Conservation (phyloP, 2,888 invertebrate genomes). For the Bruchidius siliquastri region DNA sequence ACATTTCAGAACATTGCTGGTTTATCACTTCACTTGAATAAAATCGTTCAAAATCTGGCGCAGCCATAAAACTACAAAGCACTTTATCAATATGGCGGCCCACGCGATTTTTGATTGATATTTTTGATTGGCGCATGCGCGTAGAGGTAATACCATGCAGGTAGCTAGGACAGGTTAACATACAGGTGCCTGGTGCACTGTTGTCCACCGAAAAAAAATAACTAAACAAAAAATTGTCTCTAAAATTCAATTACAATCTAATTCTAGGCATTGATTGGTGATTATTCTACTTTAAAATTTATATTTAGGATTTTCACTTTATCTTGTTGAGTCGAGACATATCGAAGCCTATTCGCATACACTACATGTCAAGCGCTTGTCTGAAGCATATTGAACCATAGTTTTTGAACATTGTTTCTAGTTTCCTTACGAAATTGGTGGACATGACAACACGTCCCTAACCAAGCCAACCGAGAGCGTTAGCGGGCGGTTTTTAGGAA, state of each 20-base stretch:
- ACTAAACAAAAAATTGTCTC: background rate
- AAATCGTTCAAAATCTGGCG: slow-evolving; percentile 3
- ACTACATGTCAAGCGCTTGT: no score
- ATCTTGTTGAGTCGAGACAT: no score
- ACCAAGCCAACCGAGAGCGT: no score
- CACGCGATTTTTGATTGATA: slow-evolving; percentile 43
- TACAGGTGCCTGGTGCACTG: background rate
- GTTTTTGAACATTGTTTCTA: no score
- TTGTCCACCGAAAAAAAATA: background rate
- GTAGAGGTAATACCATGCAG: slow-evolving; percentile 14
- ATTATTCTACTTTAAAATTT: no score
- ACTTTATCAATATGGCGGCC: slow-evolving; percentile 47
- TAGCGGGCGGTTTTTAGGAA: no score
- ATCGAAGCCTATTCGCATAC: no score
- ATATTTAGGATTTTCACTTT: no score
- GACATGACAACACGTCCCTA: no score
- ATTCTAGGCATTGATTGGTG: no score
- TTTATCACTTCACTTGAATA: background rate
- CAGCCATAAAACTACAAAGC: slow-evolving; percentile 35
- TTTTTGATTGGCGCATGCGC: slow-evolving; percentile 32
- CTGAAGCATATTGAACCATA: no score
- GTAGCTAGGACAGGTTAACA: slow-evolving; percentile 10
- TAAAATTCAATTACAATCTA: background rate
- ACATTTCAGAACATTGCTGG: slow-evolving; percentile 16
- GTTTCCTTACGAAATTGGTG: no score